Percentiles rank a stretch among this genome's conserved stretches.
Conservation (phyloP, 2,113 vertebrate genomes). For the Hemicordylus capensis region DNA sequence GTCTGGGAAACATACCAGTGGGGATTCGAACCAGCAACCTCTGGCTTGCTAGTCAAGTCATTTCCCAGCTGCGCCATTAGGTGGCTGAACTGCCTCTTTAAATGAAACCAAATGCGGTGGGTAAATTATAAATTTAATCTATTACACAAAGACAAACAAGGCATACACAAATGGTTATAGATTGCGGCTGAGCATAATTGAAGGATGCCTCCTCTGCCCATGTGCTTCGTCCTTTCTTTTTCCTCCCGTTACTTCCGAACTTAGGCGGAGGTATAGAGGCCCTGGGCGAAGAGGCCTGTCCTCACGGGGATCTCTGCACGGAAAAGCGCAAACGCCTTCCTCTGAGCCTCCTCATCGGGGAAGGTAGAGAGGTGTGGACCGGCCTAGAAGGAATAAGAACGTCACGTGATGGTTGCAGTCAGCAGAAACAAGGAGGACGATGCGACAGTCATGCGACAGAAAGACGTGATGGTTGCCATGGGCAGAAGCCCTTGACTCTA, state of each 20-base stretch:
- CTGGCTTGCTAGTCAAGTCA: too few relatives aligned
- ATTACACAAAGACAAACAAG: neutral
- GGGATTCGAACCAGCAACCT: too few relatives aligned
- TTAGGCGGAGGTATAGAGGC: constrained; percentile 52
- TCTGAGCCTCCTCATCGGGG: constrained; percentile 62
- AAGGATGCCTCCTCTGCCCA: rapidly evolving
- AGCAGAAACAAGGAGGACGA: neutral
- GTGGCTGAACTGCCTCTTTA: too few relatives aligned
- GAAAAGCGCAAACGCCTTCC: constrained; percentile 71
- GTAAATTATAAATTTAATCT: constrained; percentile 32
- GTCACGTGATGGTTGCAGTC: neutral
- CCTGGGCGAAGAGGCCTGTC: constrained; percentile 59
- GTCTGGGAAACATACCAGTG: too few relatives aligned
- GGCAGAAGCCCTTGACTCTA: neutral
- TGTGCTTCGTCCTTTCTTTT: neutral
- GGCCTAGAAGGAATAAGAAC: constrained; percentile 70
- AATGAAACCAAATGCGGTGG: rapidly evolving
- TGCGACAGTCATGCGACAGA: neutral
- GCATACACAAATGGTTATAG: rapidly evolving
- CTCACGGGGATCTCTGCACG: constrained; percentile 61
- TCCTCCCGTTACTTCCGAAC: neutral
- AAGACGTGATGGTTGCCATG: neutral
- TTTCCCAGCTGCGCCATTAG: too few relatives aligned
- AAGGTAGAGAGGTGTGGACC: constrained; percentile 85
- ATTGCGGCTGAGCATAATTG: neutral